A percentile compares a stretch with the other conserved stretches of the same genome.
Evolutionary conservation across 2,113 vertebrate species (phyloP).

Genomic region (Pedetes capensis): DNA sequence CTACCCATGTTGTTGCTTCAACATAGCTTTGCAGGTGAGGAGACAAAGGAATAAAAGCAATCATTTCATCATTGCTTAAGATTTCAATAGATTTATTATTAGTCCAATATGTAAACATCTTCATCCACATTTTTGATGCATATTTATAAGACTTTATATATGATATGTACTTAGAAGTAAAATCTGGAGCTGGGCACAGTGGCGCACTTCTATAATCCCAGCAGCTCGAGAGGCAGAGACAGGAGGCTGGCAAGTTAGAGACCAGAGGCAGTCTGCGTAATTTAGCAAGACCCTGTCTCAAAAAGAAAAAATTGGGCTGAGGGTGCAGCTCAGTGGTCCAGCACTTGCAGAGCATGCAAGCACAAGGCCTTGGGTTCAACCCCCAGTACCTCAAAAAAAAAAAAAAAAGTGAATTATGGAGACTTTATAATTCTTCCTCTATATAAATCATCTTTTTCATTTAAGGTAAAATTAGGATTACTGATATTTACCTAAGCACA

Average conservation of each 20-base stretch:
- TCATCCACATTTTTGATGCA: not conserved
- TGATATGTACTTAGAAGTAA: not conserved
- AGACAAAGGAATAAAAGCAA: not conserved
- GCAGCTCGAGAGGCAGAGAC: too few species aligned
- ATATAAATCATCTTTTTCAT: not conserved
- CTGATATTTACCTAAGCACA: not conserved
- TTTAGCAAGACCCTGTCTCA: too few species aligned
- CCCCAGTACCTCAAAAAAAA: too few species aligned
- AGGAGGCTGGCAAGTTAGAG: too few species aligned
- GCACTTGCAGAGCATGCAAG: too few species aligned
- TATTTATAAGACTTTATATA: not conserved
- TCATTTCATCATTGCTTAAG: not conserved
- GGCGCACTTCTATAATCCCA: too few species aligned
- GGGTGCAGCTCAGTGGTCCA: too few species aligned
- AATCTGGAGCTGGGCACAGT: too few species aligned
- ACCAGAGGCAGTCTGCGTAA: too few species aligned
- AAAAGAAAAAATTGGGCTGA: too few species aligned
- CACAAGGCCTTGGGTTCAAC: too few species aligned
- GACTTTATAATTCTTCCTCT: not conserved
- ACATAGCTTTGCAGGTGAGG: not conserved
- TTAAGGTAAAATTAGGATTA: not conserved
- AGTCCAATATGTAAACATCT: not conserved
- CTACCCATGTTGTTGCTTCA: fast-evolving
- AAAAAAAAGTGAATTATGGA: too few species aligned
- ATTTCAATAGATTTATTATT: not conserved